Base-by-base conservation (phyloP, 2,113 vertebrate genomes). In the Leucosticte australis region DNA sequence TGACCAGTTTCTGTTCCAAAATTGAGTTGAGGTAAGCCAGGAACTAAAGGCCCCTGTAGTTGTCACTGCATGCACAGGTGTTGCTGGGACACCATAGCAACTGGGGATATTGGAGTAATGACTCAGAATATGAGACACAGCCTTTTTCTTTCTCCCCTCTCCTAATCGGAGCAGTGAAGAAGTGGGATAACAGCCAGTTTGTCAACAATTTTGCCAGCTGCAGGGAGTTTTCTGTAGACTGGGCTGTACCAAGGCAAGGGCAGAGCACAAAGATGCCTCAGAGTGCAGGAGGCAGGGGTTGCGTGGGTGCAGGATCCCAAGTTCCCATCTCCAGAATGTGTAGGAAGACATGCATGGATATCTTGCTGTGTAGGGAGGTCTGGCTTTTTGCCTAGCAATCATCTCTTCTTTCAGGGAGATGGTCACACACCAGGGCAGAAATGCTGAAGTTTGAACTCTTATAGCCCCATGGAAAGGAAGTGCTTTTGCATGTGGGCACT, bases 301-400 rank as follows among this genome's bases (percentile, higher is more conserved):
- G 84, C 0, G 31, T 9, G 46, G 64, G 81, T 90, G 76, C 68
- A 81, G 68, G 47, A 81, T 81, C 86, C 76, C 44, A 56, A 87
- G 55, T 78, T 28, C 47, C 49, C 52, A 30, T 68, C 76, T 86
- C 47, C 68, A 89, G 60, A 68, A 80, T 0, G 33, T 35, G 79
- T 95, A 90, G 93, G 92, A 94, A 86, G 83, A 74, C 71, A 68
- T 56, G 60, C 79, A 76, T 64, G 35, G 94, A 80, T 95, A 83
- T 82, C 85, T 95, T 59, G 39, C 33, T 0, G 1, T 92, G 83
- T 83, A 60, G 93, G 89, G 81, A 64, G 57, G 63, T 65, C 75
- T 96, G 96, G 81, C 89, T 69, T 41, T 76, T 69, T 82, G 89
- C 81, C 93, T 88, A 52, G 77, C 27, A 71, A 68, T 63, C 15